Base-by-base conservation (phyloP, 2,113 vertebrate genomes). In the Steatornis caripensis region DNA sequence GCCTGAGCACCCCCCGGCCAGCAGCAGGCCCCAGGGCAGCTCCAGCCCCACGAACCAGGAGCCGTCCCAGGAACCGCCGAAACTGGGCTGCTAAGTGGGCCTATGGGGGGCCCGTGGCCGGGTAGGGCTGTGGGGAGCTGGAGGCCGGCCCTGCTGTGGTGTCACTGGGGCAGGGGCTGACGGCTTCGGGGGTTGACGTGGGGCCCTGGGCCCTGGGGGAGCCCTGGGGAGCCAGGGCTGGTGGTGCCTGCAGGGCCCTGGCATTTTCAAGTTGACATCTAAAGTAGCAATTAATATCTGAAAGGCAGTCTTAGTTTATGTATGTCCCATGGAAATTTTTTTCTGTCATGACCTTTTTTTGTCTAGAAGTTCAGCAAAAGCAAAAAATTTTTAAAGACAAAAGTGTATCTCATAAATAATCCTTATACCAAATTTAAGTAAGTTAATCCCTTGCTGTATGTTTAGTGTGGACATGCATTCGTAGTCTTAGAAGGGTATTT, bases 81-180 rank as follows among this genome's bases (percentile, higher is more conserved):
- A n/a, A n/a, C n/a, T n/a, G 21, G 46, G 13, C n/a, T 48, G 22
- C 39, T 5, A 30, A 1, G 0, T 19, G 39, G 53, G 24, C 11
- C 37, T 9, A 4, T 21, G 13, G 30, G 10, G 1, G 46, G 24
- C 10, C 43, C 7, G 3, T 26, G 16, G 39, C 12, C 1, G 0
- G 30, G 26, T 24, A 68, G 53, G n/a, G 26, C 39, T 48, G 39
- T 34, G 62, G 21, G 7, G 32, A 76, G 48, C 27, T 62, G 83
- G 32, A 81, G 68, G 19, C 11, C 1, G 2, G 58, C 32, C 18
- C 39, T 39, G 21, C 39, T 36, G 53, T 3, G 7, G 18, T 3
- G 1, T 41, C 3, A 1, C 53, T 48, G 30, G 15, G 69, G 15
- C 45, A 39, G 30, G 24, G 21, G 23, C 43, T 72, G 57, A 29